phyloP scores from a whole-genome alignment of 2,113 vertebrate genomes.

The Aptenodytes forsteri region DNA sequence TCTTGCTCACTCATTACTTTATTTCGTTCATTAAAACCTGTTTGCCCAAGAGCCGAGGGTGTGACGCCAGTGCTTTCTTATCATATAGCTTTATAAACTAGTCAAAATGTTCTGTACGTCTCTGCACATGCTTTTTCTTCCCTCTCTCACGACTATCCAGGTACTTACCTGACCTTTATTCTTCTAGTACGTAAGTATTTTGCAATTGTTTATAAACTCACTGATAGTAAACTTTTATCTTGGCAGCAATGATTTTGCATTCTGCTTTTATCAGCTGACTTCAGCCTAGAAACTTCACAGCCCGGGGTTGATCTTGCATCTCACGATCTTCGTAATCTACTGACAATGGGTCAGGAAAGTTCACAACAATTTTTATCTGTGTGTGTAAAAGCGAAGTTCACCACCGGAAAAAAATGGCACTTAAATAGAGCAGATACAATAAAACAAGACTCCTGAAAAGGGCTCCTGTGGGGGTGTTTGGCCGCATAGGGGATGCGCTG shows the following conservation, averaged over 20 bases:
- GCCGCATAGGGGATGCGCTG: neutral
- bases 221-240: neutral
- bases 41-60: neutral
- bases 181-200: neutral
- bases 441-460: neutral
- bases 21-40: neutral
- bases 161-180: constrained; percentile 7
- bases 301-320: neutral
- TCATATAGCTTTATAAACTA: neutral
- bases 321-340: neutral
- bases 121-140: neutral
- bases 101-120: neutral
- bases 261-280: constrained; percentile 30
- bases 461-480: neutral
- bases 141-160: neutral
- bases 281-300: neutral
- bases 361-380: neutral
- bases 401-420: neutral
- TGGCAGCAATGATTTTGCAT: constrained; percentile 17
- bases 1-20: neutral
- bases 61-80: neutral
- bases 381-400: neutral
- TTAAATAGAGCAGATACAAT: neutral
- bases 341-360: neutral
- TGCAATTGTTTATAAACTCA: neutral